A percentile compares a stretch with the other conserved stretches of the same genome.
phyloP scores from a whole-genome alignment of 2,888 invertebrate genomes.

The Drosophila peninsularis region DNA sequence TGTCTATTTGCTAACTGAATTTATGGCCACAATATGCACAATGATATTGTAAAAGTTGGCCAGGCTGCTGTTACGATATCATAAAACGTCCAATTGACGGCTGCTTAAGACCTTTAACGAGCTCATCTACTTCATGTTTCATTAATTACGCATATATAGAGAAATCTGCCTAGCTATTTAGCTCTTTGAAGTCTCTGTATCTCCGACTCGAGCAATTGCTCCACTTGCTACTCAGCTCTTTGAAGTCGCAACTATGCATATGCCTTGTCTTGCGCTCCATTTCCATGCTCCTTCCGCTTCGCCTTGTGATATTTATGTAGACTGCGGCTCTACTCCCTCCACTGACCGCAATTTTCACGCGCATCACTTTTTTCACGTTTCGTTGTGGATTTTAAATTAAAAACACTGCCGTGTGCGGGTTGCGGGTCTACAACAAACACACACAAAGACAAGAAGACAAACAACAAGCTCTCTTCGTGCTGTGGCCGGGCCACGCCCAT shows the following conservation, averaged over 20 bases:
- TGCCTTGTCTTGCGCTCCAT: not conserved
- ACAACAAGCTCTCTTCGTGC: constrained; percentile 38
- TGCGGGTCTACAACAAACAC: constrained; percentile 42
- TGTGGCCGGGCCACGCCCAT: constrained; percentile 51
- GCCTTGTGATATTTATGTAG: constrained; percentile 5
- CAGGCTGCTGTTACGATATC: not conserved
- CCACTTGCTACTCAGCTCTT: not conserved
- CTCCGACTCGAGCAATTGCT: not conserved
- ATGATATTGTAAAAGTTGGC: constrained; percentile 20
- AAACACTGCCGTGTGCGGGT: constrained; percentile 67
- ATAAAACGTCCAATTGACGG: not conserved
- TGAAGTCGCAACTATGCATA: constrained; percentile 2
- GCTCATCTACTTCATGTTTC: not conserved
- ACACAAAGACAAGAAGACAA: constrained; percentile 67
- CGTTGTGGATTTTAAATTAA: constrained; percentile 75
- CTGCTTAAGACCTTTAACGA: not conserved
- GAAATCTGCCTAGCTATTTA: not conserved
- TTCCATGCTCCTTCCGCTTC: not conserved
- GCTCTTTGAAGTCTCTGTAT: not conserved
- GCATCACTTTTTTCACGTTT: constrained; percentile 52
- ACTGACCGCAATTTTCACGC: constrained; percentile 58
- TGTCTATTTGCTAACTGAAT: constrained; percentile 44
- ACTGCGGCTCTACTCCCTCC: not conserved
- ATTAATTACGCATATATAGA: not conserved
- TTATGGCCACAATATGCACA: constrained; percentile 43